These are phyloP conservation scores for Ceratina japonica DNA, from an alignment of 1,140 invertebrate genomes.

Conservation along the genomic window DNA sequence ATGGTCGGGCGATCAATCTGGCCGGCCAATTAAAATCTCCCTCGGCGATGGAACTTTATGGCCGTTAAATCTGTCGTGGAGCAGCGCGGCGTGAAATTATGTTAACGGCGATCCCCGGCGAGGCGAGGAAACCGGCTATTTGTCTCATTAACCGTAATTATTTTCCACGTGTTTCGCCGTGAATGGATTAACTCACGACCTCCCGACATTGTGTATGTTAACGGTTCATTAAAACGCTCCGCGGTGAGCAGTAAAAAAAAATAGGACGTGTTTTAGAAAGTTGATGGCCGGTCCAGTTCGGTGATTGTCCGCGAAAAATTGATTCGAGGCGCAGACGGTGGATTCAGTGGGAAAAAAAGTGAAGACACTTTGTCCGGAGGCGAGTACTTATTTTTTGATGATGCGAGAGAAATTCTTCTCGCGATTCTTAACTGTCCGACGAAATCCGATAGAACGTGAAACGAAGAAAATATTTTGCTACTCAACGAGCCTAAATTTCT, in stretches of 20 bases:
- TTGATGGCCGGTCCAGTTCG: not conserved
- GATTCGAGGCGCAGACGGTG: conserved; percentile 19
- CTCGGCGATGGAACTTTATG: not conserved
- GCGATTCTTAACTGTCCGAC: no score
- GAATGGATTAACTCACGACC: conserved; percentile 13
- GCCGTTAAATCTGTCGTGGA: conserved; percentile 16
- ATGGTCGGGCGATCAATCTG: not conserved
- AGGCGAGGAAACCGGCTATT: conserved; percentile 24
- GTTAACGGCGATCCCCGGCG: not conserved
- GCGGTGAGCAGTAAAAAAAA: conserved; percentile 19
- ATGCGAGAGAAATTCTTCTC: no score
- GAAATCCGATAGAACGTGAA: no score
- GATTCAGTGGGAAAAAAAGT: no score
- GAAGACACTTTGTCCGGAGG: no score
- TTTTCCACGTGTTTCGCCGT: conserved; percentile 34
- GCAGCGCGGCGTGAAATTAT: not conserved
- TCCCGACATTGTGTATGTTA: not conserved
- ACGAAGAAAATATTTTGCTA: no score
- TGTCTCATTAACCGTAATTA: conserved; percentile 51
- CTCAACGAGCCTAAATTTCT: no score
- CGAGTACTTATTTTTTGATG: no score
- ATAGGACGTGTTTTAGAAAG: conserved; percentile 9
- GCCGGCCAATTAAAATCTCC: conserved; percentile 3
- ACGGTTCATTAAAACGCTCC: conserved; percentile 13
- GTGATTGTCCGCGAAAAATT: conserved; percentile 6